Base-by-base conservation (phyloP, 2,888 invertebrate genomes). In the Hyposoter dolosus region DNA sequence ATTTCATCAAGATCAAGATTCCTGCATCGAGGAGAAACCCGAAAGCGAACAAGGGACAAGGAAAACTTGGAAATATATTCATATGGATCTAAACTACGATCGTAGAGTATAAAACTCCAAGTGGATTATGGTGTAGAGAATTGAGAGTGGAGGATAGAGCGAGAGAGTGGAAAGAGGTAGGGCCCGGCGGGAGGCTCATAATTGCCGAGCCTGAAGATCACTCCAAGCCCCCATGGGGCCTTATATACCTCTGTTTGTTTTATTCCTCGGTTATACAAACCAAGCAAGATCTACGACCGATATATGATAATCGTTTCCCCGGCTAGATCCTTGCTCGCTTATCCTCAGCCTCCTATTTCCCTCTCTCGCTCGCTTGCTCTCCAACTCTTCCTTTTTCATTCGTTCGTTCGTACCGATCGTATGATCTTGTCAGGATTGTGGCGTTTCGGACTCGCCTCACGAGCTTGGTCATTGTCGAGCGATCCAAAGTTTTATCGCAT, bases 241-340 rank as follows among this genome's bases (percentile, higher is more conserved):
- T 75, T 71, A 90, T 90, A 77, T 90, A 86, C 88, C 92, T 92
- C 92, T 94, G 93, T 94, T 93, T 94, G 93, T 94, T 94, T 94
- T 94, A 94, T 94, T 94, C 93, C 93, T 92, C 91, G 92, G 93
- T 93, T 93, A 93, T 93, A 94, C 93, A 93, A 94, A 94, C 93
- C 83, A 56, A 82, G 92, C 90, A 92, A 94, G 94, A 94, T 93
- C 93, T 94, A 93, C 93, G 93, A 93, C 92, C 93, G 93, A 94
- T 93, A 93, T 94, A 93, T 93, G 94, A 93, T 93, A 93, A 94
- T 93, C 92, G 91, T 90, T 87, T 89, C 82, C 83, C 84, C 23
- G 76, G 65, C 83, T 83, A 84, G 82, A 84, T 87, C 77, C 77
- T 77, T 79, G 35, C 84, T 78, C 68, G 68, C 72, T 76, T 63